Evolutionary conservation across 2,888 invertebrate genomes (phyloP).

Genomic region (Folsomia candida): DNA sequence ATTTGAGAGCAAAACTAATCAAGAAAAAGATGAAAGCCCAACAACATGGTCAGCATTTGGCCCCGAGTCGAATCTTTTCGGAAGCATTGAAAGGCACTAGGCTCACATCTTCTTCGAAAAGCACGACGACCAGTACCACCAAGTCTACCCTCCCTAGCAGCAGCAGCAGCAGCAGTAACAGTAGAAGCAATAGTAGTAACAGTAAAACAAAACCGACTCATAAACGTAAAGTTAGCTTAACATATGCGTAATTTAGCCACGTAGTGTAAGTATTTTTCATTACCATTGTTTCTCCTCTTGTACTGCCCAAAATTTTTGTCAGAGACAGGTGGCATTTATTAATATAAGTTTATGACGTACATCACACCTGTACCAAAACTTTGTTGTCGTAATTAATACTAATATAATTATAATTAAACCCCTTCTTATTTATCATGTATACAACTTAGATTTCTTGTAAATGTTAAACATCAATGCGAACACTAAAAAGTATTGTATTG

Average conservation of each 20-base stretch:
- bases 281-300: no score
- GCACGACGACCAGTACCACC: not conserved
- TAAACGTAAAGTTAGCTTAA: slow-evolving; percentile 13
- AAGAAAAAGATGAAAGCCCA: slow-evolving; percentile 7
- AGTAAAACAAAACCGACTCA: not conserved
- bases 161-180: not conserved
- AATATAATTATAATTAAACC: no score
- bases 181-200: not conserved
- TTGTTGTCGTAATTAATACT: no score
- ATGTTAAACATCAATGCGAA: no score
- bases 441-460: no score
- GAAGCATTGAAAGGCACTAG: slow-evolving; percentile 6
- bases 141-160: not conserved
- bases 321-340: no score
- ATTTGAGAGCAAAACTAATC: slow-evolving; percentile 9
- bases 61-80: not conserved
- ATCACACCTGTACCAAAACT: no score
- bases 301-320: no score
- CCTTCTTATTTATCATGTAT: no score
- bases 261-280: no score
- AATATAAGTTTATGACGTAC: no score
- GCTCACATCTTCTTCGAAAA: not conserved
- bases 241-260: not conserved
- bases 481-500: no score
- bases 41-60: not conserved